Base-by-base conservation (phyloP, 2,113 vertebrate species). In the Cynocephalus volans region DNA sequence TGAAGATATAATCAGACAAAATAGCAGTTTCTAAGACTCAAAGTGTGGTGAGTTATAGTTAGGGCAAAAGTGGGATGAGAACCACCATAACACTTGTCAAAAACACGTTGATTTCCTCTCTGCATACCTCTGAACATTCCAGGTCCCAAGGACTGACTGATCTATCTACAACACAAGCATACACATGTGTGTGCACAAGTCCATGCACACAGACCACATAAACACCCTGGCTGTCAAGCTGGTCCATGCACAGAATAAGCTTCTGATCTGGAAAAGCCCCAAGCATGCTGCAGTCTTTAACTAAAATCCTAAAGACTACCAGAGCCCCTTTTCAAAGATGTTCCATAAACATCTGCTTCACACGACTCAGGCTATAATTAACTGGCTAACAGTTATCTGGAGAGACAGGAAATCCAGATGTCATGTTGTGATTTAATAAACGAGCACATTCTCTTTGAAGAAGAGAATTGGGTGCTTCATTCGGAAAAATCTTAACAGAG, bases 271-370 rank as follows among this genome's bases (percentile, higher is more conserved):
- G 45, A 24, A 84, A 70, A 86, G 6, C 3, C 41, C 28, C 11
- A 33, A n/a, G 65, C 13, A 65, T 3, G 11, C 3, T 50, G 6
- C 23, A 13, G 13, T 21, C 45, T 45, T 85, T 73, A 73, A 64
- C 41, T 33, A 45, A 79, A 69, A 80, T 79, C 50, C 50, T 26
- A 31, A 62, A 81, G 70, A 28, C 58, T 90, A 70, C 48, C 70
- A 19, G 69, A 84, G 18, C 17, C 21, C 41, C 21, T 67, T 28
- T 73, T 50, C 36, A 83, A 92, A 86, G 52, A 87, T 79, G 4
- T 58, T 69, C 62, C 83, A 36, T 85, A 95, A 93, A 36, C 23
- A 90, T 81, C 84, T 92, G 83, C 84, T 87, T 87, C 50, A n/a
- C 18, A 60, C 28, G 13, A n/a, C 5, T 10, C 13, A 82, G 41